A percentile compares a stretch with the other conserved stretches of the same genome.
Evolutionary conservation across 2,113 vertebrate species (phyloP).

Genomic region (Sinosuthora webbiana): DNA sequence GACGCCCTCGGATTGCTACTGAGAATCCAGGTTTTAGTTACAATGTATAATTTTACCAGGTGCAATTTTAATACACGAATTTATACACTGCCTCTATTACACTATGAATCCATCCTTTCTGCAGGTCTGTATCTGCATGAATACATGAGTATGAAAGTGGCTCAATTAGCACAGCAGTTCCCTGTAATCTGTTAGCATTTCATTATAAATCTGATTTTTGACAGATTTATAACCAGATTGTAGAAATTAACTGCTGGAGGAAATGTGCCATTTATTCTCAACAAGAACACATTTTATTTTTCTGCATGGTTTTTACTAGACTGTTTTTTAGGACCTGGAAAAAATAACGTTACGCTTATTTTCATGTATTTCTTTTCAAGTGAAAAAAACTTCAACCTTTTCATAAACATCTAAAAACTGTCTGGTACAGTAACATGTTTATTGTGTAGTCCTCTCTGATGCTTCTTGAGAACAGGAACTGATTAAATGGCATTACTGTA

Average conservation of each 20-base stretch:
- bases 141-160: background rate
- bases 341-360: background rate
- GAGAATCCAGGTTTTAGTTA: too few species aligned
- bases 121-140: background rate
- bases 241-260: slow-evolving; percentile 36
- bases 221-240: slow-evolving; percentile 45
- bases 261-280: slow-evolving; percentile 37
- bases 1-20: too few species aligned
- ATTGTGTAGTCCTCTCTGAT: background rate
- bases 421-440: background rate
- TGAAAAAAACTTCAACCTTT: background rate
- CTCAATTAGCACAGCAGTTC: slow-evolving; percentile 12
- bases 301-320: background rate
- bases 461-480: background rate
- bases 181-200: slow-evolving; percentile 17
- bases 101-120: background rate
- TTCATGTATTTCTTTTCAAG: background rate
- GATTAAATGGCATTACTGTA: background rate
- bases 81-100: too few species aligned
- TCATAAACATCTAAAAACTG: background rate
- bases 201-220: slow-evolving; percentile 44
- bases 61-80: too few species aligned
- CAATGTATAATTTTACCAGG: too few species aligned
- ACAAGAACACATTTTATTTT: slow-evolving; percentile 33
- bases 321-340: background rate